Evolutionary conservation across 2,888 invertebrate species (phyloP), one percentile per base, ranked within the genome.

Genomic region (Cynaeus angustus): DNA sequence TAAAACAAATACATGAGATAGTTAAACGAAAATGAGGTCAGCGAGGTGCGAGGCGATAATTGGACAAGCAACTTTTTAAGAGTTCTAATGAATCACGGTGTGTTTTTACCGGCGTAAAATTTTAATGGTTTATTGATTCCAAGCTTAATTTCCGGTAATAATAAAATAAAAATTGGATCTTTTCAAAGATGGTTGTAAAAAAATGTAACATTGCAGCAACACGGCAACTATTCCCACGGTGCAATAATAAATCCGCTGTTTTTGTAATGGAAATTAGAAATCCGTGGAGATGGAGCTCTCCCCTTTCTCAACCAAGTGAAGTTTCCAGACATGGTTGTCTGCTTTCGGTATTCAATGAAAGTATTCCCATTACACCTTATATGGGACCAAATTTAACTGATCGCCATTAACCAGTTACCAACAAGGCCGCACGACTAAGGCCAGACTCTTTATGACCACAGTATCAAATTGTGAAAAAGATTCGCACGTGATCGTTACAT

Each of bases 331-430:
- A 61, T 61, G 61, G 59, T 14, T 37, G 50, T 46, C 61, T 58
- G 58, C 58, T 61, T 48, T 61, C 50, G 65, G 65, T 33, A 55
- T 65, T 65, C 53, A 65, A 53, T 33, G 65, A 65, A 65, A 65
- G 65, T 65, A 65, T 65, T 65, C 65, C 65, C 65, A 65, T 65
- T 65, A 65, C n/a, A 14, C 65, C 65, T 28, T 53, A 55, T 65
- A 65, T 45, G 65, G 65, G 14, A 16, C 65, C 33, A 65, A 65
- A 48, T 59, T 59, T 33, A 59, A 59, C 59, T 13, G 45, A 58
- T 58, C 45, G 58, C 58, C 13, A 45, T 59, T 59, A 59, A 46
- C 59, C 33, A 46, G 46, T 45, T 33, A 16, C 43, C 46, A 46
- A 59, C 59, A 59, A 59, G 59, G 59, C 5, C 59, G 46, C 30